These are phyloP conservation scores for Palythoa grandis DNA, from an alignment of 92 coral and sea anemone species.

Conservation along the genomic window DNA sequence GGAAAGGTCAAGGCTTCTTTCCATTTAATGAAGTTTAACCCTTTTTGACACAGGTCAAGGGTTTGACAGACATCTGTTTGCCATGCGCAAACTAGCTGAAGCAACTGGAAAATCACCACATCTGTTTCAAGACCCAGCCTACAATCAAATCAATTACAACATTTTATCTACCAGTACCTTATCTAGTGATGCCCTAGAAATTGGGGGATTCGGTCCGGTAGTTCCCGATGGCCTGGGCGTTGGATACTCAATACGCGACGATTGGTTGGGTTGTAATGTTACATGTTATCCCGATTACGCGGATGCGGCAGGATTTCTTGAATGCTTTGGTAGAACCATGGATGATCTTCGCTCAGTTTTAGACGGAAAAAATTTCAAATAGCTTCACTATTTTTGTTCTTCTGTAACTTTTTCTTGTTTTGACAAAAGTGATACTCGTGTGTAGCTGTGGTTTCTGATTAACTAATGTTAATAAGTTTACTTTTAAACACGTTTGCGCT, in stretches of 20 bases:
- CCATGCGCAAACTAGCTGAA: slow-evolving; percentile 80
- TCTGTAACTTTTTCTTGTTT: too few relatives aligned
- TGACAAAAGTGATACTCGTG: too few relatives aligned
- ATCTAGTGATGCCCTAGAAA: slow-evolving; percentile 85
- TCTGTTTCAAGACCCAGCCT: slow-evolving; percentile 87
- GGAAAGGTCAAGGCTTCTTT: too few relatives aligned
- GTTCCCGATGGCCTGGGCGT: slow-evolving; percentile 95
- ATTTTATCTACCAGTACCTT: slow-evolving; percentile 93
- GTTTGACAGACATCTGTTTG: slow-evolving; percentile 97
- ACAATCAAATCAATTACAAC: slow-evolving; percentile 79
- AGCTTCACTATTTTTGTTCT: background rate
- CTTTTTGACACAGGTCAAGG: slow-evolving; percentile 79
- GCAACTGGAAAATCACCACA: slow-evolving; percentile 79
- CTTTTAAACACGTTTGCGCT: too few relatives aligned
- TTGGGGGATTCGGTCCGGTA: slow-evolving; percentile 97
- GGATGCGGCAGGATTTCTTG: slow-evolving; percentile 81
- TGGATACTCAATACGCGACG: slow-evolving; percentile 84
- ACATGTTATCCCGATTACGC: slow-evolving; percentile 76
- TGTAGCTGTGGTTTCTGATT: too few relatives aligned
- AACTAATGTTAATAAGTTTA: too few relatives aligned
- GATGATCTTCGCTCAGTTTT: slow-evolving; percentile 85
- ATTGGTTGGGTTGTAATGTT: slow-evolving; percentile 84
- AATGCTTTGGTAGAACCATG: slow-evolving; percentile 79
- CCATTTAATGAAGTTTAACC: too few relatives aligned
- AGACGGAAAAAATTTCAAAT: slow-evolving; percentile 93